Conservation (phyloP, 1,140 invertebrate genomes). For the Megalonaias nervosa region DNA sequence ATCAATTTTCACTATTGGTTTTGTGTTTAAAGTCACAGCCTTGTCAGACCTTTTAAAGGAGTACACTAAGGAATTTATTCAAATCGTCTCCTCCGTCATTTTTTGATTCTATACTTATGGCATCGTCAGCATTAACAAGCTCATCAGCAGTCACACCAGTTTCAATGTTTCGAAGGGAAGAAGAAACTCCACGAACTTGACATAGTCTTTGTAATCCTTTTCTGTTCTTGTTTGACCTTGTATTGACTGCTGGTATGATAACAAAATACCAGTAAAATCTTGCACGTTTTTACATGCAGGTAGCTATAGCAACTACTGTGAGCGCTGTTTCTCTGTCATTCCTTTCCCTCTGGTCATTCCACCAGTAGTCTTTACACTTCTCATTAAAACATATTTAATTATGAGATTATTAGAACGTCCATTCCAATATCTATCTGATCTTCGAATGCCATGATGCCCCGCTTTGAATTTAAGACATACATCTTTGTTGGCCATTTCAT, state of each 20-base stretch:
- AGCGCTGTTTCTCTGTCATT: slow-evolving; percentile 36
- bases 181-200: slow-evolving; percentile 9
- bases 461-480: too few species aligned
- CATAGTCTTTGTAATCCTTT: slow-evolving; percentile 19
- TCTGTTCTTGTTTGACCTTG: background rate
- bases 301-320: slow-evolving; percentile 29
- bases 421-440: too few species aligned
- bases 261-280: slow-evolving; percentile 28
- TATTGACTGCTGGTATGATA: slow-evolving; percentile 41
- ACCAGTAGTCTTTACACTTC: too few species aligned
- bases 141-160: slow-evolving; percentile 27
- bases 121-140: slow-evolving; percentile 30
- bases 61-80: slow-evolving; percentile 8
- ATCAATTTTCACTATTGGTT: slow-evolving; percentile 21
- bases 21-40: slow-evolving; percentile 27
- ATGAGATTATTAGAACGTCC: too few species aligned
- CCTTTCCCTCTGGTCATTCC: background rate
- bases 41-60: slow-evolving; percentile 32
- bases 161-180: slow-evolving; percentile 29
- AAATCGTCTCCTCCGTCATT: slow-evolving; percentile 30
- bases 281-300: slow-evolving; percentile 41
- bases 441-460: too few species aligned
- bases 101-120: slow-evolving; percentile 25
- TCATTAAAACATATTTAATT: too few species aligned
- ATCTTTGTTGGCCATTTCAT: too few species aligned